These are phyloP conservation scores for Cryptoprocta ferox DNA, from an alignment of 2,797 vertebrate genomes.

Conservation along the genomic window DNA sequence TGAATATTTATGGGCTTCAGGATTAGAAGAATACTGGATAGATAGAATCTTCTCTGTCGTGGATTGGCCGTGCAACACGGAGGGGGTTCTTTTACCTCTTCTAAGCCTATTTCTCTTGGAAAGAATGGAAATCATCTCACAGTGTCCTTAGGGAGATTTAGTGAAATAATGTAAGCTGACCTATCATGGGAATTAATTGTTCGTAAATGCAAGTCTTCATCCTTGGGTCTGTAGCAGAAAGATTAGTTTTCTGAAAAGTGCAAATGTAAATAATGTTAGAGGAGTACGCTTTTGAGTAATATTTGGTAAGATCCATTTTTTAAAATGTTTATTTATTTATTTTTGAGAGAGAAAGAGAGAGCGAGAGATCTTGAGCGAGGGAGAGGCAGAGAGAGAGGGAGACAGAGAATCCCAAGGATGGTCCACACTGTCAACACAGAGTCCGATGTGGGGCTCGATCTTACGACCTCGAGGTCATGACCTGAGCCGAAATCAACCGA, in stretches of 20 bases:
- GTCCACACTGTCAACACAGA: too few relatives aligned
- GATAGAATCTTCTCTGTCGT: background rate
- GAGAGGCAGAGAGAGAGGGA: too few relatives aligned
- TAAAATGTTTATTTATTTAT: too few relatives aligned
- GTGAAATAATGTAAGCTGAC: background rate
- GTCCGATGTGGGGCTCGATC: too few relatives aligned
- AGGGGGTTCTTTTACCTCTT: background rate
- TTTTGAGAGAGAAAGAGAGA: too few relatives aligned
- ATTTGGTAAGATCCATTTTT: background rate
- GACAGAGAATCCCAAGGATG: too few relatives aligned
- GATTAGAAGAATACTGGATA: background rate
- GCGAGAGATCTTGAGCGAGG: too few relatives aligned
- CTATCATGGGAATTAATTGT: background rate
- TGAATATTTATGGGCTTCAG: background rate
- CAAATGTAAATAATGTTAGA: background rate
- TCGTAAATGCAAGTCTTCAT: background rate
- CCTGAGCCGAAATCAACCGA: too few relatives aligned
- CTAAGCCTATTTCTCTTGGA: background rate
- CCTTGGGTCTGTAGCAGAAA: background rate
- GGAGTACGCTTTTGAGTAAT: background rate
- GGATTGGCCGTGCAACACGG: background rate
- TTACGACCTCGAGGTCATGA: too few relatives aligned
- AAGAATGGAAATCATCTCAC: background rate
- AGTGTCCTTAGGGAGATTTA: background rate
- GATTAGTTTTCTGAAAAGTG: background rate